These are phyloP conservation scores for Drosophila bifasciata DNA, from an alignment of 1,140 invertebrate species.

Conservation along the genomic window DNA sequence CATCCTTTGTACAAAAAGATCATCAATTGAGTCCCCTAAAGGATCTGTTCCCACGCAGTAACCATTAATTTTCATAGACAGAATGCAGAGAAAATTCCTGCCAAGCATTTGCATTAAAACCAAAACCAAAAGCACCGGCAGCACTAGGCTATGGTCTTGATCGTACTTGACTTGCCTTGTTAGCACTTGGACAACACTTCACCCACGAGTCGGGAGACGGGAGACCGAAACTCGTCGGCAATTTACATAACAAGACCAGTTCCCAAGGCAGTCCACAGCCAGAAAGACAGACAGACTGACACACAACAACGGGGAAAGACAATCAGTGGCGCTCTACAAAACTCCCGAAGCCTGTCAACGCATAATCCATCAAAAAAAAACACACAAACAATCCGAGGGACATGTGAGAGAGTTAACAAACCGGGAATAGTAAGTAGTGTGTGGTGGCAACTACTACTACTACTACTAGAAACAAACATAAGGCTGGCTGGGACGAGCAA, in stretches of 20 bases:
- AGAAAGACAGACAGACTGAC: constrained; percentile 9
- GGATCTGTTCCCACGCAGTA: constrained; percentile 25
- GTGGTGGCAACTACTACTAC: constrained; percentile 45
- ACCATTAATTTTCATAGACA: constrained; percentile 36
- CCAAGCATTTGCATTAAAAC: constrained; percentile 25
- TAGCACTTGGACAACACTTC: constrained; percentile 71
- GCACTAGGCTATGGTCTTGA: constrained; percentile 32
- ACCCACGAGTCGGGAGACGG: constrained; percentile 63
- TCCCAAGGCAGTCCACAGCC: constrained; percentile 57
- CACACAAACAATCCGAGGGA: constrained; percentile 28
- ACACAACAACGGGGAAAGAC: constrained; percentile 51
- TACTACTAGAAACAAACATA: constrained; percentile 51
- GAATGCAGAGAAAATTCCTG: constrained; percentile 33
- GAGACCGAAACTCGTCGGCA: constrained; percentile 35
- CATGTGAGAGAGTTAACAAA: constrained; percentile 56
- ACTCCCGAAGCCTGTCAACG: constrained; percentile 73
- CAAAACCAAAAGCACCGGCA: constrained; percentile 8
- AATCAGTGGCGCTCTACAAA: constrained; percentile 75
- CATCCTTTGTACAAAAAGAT: too few relatives aligned
- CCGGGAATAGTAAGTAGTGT: constrained; percentile 46
- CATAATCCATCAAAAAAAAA: constrained; percentile 80
- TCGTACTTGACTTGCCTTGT: constrained; percentile 56
- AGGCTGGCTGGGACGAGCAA: constrained; percentile 1
- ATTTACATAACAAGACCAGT: constrained; percentile 82
- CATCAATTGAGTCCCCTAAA: not conserved